Conservation (phyloP, 2,888 invertebrate species). For the Furcula furcula region DNA sequence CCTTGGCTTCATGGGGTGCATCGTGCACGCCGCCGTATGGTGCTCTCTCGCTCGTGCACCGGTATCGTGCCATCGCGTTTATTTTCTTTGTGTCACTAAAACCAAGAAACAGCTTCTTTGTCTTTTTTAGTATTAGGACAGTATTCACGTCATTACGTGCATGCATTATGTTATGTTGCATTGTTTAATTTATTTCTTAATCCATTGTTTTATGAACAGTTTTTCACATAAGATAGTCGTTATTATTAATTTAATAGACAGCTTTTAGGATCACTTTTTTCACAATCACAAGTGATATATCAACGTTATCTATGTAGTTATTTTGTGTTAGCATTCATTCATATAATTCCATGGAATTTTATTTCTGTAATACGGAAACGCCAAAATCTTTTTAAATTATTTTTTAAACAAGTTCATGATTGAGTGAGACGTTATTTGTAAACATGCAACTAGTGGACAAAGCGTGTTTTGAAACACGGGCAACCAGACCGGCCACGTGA, state of each 20-base stretch:
- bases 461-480: slow-evolving; percentile 59
- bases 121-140: slow-evolving; percentile 4
- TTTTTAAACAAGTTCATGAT: slow-evolving; percentile 41
- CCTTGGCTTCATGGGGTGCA: slow-evolving; percentile 72
- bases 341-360: neutral
- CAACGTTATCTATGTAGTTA: neutral
- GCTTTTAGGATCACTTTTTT: no score
- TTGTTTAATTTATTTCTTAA: no score
- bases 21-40: slow-evolving; percentile 46
- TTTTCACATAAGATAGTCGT: no score
- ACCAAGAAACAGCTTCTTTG: slow-evolving; percentile 4
- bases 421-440: slow-evolving; percentile 52
- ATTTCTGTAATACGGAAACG: slow-evolving; percentile 36
- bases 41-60: slow-evolving; percentile 49
- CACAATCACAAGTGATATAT: neutral
- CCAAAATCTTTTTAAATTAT: slow-evolving; percentile 28
- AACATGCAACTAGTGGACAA: slow-evolving; percentile 54
- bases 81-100: slow-evolving; percentile 45
- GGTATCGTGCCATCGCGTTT: slow-evolving; percentile 46
- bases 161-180: no score
- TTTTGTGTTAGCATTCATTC: slow-evolving; percentile 2
- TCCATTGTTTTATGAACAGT: no score
- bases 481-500: slow-evolving; percentile 44
- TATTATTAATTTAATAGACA: no score
- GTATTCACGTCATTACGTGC: no score